Base-by-base conservation (phyloP, 2,888 invertebrate species). In the Hypomecis punctinalis region DNA sequence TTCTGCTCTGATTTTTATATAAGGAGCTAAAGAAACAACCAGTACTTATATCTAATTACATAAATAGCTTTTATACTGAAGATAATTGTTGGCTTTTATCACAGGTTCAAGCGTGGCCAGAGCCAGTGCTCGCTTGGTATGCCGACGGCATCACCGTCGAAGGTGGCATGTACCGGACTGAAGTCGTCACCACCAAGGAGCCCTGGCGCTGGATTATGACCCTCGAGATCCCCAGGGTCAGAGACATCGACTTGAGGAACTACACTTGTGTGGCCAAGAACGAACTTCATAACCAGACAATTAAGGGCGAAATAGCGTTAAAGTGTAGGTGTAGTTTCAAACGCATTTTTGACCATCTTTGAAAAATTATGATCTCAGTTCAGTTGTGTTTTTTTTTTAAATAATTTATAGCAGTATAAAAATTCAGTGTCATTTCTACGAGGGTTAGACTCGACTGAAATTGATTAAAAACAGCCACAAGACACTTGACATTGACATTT, bases 261-360 rank as follows among this genome's bases (percentile, higher is more conserved):
- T 98, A 98, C 86, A 95, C 96, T 81, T 98, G 98, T 81, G 95
- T 97, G 59, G 96, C 96, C 62, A 97, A 97, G 83, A 98, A 98
- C 81, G 96, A 96, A 72, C 91, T 97, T 35, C 96, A 97, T 71
- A 95, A 95, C 49, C 96, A 97, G 70, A 95, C 95, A 0, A 97
- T 97, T 0, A 96, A 95, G 81, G 98, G 97, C 11, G 78, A 86
- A 68, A 91, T 93, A 74, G 69, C 74, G 4, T 76, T 92, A 64
- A 76, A 75, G 69, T 83, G 92, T 93, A 74, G 84, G 91, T 33
- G 13, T 42, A n/a, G n/a, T n/a, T 37, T 6, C 47, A 5, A 6
- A 37, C 37, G 5, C 5, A 37, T 37, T 7, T 45, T 23, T 54
- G 9, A 11, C 9, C 1, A 33, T 35, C 43, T 42, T 42, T 13